These are phyloP conservation scores for Pseudomugil gertrudae DNA, from an alignment of 2,797 vertebrate genomes.

Conservation along the genomic window DNA sequence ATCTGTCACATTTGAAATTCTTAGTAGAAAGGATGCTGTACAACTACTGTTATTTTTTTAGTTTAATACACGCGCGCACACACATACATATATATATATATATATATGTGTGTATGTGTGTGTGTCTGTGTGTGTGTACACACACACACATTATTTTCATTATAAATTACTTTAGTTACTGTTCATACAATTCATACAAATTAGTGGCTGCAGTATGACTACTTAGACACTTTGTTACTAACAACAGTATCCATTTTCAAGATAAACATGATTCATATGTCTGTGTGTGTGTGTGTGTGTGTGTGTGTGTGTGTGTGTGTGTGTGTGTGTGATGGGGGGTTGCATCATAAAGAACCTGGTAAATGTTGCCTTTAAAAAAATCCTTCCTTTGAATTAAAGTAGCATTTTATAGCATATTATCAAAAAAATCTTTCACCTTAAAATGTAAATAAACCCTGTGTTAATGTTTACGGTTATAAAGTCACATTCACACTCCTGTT, in stretches of 20 bases:
- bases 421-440: conserved; percentile 7
- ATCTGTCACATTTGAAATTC: conserved; percentile 47
- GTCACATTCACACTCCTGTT: conserved; percentile 52
- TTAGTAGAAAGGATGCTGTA: conserved; percentile 32
- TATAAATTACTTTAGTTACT: conserved; percentile 20
- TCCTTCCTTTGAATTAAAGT: conserved; percentile 27
- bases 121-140: too few species aligned
- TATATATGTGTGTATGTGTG: not conserved
- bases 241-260: conserved; percentile 38
- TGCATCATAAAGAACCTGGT: conserved; percentile 75
- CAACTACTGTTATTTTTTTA: conserved; percentile 27
- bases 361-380: conserved; percentile 30
- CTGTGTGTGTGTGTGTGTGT: too few species aligned
- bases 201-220: conserved; percentile 45
- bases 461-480: conserved; percentile 52
- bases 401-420: conserved; percentile 18
- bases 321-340: too few species aligned
- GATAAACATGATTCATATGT: conserved; percentile 30
- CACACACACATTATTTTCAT: too few species aligned
- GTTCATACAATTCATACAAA: conserved; percentile 18
- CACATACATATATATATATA: not conserved
- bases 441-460: conserved; percentile 63
- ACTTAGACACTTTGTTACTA: conserved; percentile 49
- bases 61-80: too few species aligned
- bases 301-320: too few species aligned